phyloP scores from a whole-genome alignment of 2,888 invertebrate genomes.

The Mellilla xanthometata region DNA sequence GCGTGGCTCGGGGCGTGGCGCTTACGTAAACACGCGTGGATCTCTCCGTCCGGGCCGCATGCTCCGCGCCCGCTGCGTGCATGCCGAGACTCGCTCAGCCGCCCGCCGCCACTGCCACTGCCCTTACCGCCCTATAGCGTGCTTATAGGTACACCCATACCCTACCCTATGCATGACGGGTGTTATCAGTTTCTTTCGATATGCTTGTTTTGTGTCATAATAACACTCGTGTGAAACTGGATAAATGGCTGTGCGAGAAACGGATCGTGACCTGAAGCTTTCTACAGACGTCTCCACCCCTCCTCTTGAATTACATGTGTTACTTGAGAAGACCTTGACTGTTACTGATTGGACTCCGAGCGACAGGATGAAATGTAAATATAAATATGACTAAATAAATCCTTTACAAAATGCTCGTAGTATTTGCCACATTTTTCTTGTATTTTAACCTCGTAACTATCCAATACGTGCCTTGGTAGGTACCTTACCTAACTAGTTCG shows the following conservation, averaged over 20 bases:
- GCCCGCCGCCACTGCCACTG: conserved; percentile 71
- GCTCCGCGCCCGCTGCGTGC: conserved; percentile 57
- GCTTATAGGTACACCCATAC: conserved; percentile 76
- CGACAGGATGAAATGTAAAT: background rate
- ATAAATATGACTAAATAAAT: too few species aligned
- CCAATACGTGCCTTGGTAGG: too few species aligned
- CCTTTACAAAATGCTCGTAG: too few species aligned
- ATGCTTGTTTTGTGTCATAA: conserved; percentile 1
- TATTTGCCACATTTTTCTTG: too few species aligned
- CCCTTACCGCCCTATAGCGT: conserved; percentile 63
- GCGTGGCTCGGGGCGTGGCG: conserved; percentile 83
- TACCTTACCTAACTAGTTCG: background rate
- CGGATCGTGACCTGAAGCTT: conserved; percentile 1
- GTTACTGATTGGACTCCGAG: background rate
- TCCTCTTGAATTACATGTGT: conserved; percentile 8
- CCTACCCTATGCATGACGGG: conserved; percentile 1
- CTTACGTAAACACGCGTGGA: conserved; percentile 80
- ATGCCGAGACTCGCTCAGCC: too few species aligned
- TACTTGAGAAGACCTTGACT: conserved; percentile 6
- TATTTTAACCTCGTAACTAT: too few species aligned
- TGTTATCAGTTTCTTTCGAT: background rate
- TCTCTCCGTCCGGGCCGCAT: conserved; percentile 14
- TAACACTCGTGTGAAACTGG: background rate
- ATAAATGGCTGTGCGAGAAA: conserved; percentile 11
- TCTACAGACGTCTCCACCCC: conserved; percentile 11